Percentiles rank a stretch among this genome's conserved stretches.
phyloP scores from a whole-genome alignment of 2,888 invertebrate species.

The Euzophera pinguis region DNA sequence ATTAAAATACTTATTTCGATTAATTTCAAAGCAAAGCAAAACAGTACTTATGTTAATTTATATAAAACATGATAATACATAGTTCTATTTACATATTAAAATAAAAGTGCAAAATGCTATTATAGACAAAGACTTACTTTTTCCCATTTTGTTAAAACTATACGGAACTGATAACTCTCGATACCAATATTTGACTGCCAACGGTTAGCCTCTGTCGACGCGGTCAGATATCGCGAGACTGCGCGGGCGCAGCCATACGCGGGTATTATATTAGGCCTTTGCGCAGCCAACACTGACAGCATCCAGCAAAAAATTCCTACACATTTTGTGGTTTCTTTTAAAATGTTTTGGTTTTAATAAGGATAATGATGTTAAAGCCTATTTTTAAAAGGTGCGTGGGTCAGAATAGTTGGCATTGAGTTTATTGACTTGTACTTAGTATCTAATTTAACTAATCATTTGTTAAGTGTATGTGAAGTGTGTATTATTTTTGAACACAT shows the following conservation, averaged over 20 bases:
- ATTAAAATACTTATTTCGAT: no score
- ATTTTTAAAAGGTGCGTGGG: no score
- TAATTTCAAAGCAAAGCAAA: no score
- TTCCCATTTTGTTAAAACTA: slow-evolving; percentile 17
- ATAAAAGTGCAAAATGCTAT: no score
- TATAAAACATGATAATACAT: no score
- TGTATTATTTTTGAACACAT: no score
- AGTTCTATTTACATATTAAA: no score
- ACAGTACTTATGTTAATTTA: no score
- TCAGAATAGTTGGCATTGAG: no score
- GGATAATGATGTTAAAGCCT: neutral
- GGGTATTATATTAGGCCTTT: slow-evolving; percentile 20
- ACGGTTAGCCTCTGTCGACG: neutral
- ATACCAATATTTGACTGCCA: slow-evolving; percentile 5
- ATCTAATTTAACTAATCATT: no score
- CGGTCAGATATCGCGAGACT: slow-evolving; percentile 15
- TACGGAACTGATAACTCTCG: neutral
- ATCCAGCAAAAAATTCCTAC: slow-evolving; percentile 1
- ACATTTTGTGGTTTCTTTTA: neutral
- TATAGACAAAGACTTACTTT: slow-evolving; percentile 17
- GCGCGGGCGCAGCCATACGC: slow-evolving; percentile 16
- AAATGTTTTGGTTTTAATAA: neutral
- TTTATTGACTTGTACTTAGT: no score
- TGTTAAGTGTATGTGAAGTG: no score
- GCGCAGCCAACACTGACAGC: neutral